A percentile compares a stretch with the other conserved stretches of the same genome.
phyloP scores from a whole-genome alignment of 2,797 vertebrate species.

The Falco rusticolus region DNA sequence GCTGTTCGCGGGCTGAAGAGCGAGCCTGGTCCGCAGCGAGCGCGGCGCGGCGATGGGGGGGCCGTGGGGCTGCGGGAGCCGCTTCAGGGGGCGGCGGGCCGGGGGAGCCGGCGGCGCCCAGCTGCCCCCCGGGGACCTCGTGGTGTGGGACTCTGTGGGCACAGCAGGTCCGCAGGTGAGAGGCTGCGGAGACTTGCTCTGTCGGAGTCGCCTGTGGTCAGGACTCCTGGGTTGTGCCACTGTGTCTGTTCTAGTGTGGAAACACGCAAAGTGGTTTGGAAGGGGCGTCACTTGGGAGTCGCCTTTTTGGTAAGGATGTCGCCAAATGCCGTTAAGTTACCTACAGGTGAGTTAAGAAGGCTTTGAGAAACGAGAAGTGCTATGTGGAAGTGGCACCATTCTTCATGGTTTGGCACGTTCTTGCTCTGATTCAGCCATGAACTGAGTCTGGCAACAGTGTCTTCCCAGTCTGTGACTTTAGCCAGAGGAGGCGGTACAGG shows the following conservation, averaged over 20 bases:
- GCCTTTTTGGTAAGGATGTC: fast-evolving
- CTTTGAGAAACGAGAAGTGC: background rate
- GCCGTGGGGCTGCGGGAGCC: too few relatives aligned
- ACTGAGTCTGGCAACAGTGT: background rate
- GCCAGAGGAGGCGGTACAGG: fast-evolving
- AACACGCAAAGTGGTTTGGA: background rate
- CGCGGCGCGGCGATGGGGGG: too few relatives aligned
- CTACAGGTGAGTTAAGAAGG: background rate
- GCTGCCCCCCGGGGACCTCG: background rate
- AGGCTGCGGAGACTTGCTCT: too few relatives aligned
- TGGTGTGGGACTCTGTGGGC: fast-evolving
- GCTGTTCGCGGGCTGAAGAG: background rate
- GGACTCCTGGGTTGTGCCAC: fast-evolving
- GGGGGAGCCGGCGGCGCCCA: too few relatives aligned
- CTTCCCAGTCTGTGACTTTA: background rate
- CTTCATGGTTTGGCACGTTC: background rate
- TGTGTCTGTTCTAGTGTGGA: fast-evolving
- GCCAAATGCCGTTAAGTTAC: fast-evolving
- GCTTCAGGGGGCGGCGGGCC: too few relatives aligned
- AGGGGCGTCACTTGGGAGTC: fast-evolving
- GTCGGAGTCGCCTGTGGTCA: background rate
- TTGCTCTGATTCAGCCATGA: fast-evolving
- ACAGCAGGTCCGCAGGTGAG: fast-evolving
- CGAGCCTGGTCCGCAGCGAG: background rate
- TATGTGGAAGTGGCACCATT: fast-evolving